phyloP scores from a whole-genome alignment of 2,797 vertebrate species.

The Odontamblyopus rebecca region DNA sequence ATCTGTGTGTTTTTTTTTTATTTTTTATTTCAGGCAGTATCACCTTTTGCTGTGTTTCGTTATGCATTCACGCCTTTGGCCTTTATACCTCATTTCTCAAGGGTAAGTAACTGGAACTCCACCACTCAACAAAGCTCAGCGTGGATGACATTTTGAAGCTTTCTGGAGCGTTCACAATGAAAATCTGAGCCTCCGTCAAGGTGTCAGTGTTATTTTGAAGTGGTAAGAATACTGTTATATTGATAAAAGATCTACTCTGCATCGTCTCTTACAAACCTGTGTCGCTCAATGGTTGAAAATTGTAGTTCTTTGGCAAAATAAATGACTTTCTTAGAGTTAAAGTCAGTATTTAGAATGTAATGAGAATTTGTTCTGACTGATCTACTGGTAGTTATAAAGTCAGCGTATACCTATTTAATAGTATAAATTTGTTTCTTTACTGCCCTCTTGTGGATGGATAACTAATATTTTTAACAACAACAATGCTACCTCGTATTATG shows the following conservation, averaged over 20 bases:
- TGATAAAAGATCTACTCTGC: too few relatives aligned
- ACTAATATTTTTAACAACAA: too few relatives aligned
- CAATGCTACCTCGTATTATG: too few relatives aligned
- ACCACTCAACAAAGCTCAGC: conserved; percentile 29
- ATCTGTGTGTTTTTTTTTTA: conserved; percentile 14
- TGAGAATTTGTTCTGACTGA: too few relatives aligned
- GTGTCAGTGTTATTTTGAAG: not conserved
- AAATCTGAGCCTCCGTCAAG: not conserved
- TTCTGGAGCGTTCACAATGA: conserved; percentile 10
- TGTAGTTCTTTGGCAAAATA: not conserved
- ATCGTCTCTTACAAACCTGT: not conserved
- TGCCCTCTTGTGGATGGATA: not conserved
- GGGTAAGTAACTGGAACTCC: conserved; percentile 42
- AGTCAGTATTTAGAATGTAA: not conserved
- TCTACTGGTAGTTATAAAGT: too few relatives aligned
- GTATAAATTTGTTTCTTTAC: not conserved
- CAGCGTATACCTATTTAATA: not conserved
- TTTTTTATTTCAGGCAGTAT: conserved; percentile 33
- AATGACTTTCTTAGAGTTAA: not conserved
- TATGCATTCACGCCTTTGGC: conserved; percentile 45
- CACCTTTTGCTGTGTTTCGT: conserved; percentile 47
- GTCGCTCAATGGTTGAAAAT: not conserved
- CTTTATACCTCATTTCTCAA: conserved; percentile 36
- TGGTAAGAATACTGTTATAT: not conserved
- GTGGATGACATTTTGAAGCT: conserved; percentile 53